Conservation (phyloP, 2,888 invertebrate species). For the Watsonalla cultraria region DNA sequence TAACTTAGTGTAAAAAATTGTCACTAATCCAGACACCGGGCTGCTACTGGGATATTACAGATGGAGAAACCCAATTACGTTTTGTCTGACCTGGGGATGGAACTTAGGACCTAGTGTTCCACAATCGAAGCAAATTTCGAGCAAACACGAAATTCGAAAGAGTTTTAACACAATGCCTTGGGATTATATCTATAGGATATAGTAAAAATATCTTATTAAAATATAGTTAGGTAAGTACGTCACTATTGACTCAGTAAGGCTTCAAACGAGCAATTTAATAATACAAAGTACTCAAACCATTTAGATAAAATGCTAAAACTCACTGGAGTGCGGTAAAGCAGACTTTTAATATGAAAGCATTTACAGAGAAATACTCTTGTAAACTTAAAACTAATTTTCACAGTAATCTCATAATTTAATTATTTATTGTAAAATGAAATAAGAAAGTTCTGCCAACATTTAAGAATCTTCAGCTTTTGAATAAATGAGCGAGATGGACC, state of each 20-base stretch:
- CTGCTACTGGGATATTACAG: no score
- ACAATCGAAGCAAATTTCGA: no score
- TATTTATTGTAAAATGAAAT: conserved; percentile 35
- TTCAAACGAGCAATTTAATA: background rate
- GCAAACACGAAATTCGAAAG: no score
- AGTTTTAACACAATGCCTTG: no score
- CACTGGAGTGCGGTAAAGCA: background rate
- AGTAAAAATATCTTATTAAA: no score
- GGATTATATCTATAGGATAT: no score
- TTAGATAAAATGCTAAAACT: background rate
- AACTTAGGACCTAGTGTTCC: no score
- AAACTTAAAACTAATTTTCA: conserved; percentile 19
- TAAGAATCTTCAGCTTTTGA: conserved; percentile 41
- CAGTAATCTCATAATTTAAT: conserved; percentile 38
- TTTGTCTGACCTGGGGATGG: no score
- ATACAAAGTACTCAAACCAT: background rate
- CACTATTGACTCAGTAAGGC: background rate
- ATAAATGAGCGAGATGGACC: conserved; percentile 47
- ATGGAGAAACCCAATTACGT: no score
- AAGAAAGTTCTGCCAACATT: conserved; percentile 39
- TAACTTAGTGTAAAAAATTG: no score
- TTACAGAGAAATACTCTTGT: conserved; percentile 2
- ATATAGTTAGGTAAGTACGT: no score
- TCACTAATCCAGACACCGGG: no score
- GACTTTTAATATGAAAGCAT: conserved; percentile 1